phyloP scores from a whole-genome alignment of 2,113 vertebrate genomes.

The Fukomys damarensis region DNA sequence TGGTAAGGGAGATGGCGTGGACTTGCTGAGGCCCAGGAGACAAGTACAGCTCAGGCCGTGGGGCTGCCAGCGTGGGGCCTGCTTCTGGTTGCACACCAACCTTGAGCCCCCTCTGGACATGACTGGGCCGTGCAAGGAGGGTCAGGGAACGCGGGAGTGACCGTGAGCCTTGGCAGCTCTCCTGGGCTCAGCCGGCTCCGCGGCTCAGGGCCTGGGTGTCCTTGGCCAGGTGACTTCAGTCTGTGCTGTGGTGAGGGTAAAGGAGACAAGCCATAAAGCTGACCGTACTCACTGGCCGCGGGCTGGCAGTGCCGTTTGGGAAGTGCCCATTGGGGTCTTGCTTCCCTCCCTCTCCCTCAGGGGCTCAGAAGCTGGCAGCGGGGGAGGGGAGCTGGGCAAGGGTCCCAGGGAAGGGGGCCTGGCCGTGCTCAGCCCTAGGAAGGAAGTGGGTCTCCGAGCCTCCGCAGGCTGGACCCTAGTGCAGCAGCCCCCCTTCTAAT shows the following conservation, averaged over 20 bases:
- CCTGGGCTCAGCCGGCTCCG: neutral
- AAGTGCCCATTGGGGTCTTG: accelerated
- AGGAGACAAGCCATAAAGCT: neutral
- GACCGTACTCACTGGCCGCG: accelerated
- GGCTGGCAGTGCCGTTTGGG: neutral
- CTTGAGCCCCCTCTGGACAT: neutral
- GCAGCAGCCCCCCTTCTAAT: neutral
- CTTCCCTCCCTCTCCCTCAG: neutral
- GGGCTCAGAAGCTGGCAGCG: accelerated
- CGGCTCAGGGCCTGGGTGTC: neutral
- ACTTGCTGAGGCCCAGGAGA: neutral
- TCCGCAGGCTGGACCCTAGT: neutral
- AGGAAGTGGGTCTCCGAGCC: neutral
- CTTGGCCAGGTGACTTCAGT: neutral
- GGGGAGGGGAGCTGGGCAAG: accelerated
- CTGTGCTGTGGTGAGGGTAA: neutral
- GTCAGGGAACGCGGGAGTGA: neutral
- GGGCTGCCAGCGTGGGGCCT: neutral
- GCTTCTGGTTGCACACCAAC: neutral
- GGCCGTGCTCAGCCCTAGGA: neutral
- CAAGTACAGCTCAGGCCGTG: neutral
- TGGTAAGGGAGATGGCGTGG: neutral
- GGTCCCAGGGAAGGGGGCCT: neutral
- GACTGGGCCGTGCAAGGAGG: accelerated
- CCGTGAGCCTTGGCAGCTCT: accelerated